These are phyloP conservation scores for Drosophila melanica DNA, from an alignment of 1,140 invertebrate genomes.

Conservation along the genomic window DNA sequence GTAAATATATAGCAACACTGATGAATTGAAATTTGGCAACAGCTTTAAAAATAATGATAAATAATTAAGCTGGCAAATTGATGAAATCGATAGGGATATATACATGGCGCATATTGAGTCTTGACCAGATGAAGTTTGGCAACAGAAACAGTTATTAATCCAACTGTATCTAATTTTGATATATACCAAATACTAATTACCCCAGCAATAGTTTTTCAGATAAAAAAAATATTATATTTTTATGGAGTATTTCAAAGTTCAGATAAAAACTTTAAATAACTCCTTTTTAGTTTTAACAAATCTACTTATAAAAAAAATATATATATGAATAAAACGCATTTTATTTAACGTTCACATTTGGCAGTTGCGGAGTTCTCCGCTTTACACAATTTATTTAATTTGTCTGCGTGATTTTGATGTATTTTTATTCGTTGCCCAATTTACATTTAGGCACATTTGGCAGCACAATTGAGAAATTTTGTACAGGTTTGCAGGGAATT, in stretches of 20 bases:
- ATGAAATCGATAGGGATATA: too few species aligned
- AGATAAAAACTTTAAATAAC: too few species aligned
- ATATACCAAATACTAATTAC: too few species aligned
- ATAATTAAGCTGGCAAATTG: neutral
- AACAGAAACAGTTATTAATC: neutral
- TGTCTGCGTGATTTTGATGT: neutral
- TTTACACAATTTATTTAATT: neutral
- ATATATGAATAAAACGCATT: neutral
- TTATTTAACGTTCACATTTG: too few species aligned
- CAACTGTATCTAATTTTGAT: neutral
- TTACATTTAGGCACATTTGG: too few species aligned
- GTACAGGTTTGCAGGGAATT: constrained; percentile 4
- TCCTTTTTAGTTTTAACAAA: too few species aligned
- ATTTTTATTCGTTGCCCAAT: neutral
- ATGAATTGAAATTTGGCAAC: constrained; percentile 10
- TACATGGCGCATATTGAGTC: too few species aligned
- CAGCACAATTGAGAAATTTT: neutral
- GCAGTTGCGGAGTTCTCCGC: too few species aligned
- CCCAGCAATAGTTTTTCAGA: neutral
- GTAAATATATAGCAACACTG: constrained; percentile 6
- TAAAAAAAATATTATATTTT: too few species aligned
- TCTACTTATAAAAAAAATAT: too few species aligned
- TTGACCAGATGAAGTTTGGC: constrained; percentile 2
- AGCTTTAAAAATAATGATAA: neutral
- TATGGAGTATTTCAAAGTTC: too few species aligned